Conservation (phyloP, 2,797 vertebrate species). For the Phataginus tetradactyla region DNA sequence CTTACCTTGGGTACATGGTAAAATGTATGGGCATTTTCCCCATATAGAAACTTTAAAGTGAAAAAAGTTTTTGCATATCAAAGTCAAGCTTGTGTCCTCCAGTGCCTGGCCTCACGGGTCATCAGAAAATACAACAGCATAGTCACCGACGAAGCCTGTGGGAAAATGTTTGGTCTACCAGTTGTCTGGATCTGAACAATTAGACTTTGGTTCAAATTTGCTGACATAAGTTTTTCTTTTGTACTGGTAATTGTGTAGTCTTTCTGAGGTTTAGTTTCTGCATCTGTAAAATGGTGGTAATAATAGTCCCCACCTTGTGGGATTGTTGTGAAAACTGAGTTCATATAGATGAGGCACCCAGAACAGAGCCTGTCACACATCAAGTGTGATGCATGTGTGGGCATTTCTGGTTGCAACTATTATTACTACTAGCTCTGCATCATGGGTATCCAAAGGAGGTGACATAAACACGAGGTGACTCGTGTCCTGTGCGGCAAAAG, state of each 20-base stretch:
- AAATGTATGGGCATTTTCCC: neutral
- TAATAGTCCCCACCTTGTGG: neutral
- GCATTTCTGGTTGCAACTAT: rapidly evolving
- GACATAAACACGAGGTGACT: neutral
- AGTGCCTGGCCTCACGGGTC: neutral
- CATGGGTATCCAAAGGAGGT: rapidly evolving
- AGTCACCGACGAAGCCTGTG: neutral
- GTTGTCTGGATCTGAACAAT: neutral
- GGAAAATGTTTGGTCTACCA: neutral
- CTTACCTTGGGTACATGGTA: neutral
- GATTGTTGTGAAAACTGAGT: neutral
- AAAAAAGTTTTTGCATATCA: neutral
- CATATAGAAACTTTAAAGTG: neutral
- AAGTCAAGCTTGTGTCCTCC: neutral
- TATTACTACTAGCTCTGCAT: rapidly evolving
- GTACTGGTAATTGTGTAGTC: neutral
- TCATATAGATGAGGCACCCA: neutral
- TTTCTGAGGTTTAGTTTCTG: neutral
- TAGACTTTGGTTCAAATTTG: neutral
- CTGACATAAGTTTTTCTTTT: neutral
- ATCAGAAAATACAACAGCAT: neutral
- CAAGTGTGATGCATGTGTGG: rapidly evolving
- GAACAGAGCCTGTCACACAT: neutral
- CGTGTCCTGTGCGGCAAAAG: neutral
- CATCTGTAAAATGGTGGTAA: neutral